phyloP scores from a whole-genome alignment of 2,888 invertebrate species.

The Acanthosoma haemorrhoidale region DNA sequence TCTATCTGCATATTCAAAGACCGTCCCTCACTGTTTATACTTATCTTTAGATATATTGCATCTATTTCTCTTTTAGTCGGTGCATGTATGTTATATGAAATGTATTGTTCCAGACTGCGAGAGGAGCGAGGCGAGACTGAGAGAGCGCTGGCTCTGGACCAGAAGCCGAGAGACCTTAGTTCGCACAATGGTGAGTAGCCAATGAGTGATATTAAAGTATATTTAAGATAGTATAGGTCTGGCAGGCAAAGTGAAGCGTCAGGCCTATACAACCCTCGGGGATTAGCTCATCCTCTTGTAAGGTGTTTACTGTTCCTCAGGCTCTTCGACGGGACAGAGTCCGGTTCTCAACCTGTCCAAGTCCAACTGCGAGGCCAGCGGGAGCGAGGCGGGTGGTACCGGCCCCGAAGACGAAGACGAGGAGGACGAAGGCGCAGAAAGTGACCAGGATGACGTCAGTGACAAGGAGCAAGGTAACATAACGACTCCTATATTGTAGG shows the following conservation, averaged over 20 bases:
- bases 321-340: constrained; percentile 81
- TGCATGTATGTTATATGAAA: too few species aligned
- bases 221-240: too few species aligned
- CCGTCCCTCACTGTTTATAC: too few species aligned
- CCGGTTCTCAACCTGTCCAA: constrained; percentile 88
- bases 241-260: too few species aligned
- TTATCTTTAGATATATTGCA: too few species aligned
- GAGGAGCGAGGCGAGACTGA: constrained; percentile 83
- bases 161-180: constrained; percentile 71
- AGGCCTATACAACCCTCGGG: too few species aligned
- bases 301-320: constrained; percentile 29
- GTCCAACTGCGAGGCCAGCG: constrained; percentile 57
- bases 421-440: constrained; percentile 79
- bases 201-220: too few species aligned
- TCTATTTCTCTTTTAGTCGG: too few species aligned
- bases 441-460: constrained; percentile 79
- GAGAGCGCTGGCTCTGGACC: constrained; percentile 68
- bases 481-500: too few species aligned
- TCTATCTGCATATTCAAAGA: too few species aligned
- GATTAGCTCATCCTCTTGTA: too few species aligned
- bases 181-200: constrained; percentile 79
- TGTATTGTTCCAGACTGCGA: constrained; percentile 70
- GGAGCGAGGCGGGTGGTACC: constrained; percentile 58
- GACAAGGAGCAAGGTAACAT: constrained; percentile 82
- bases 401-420: constrained; percentile 67